Base-by-base conservation (phyloP, 1,140 invertebrate species). In the Drosophila quadrilineata region DNA sequence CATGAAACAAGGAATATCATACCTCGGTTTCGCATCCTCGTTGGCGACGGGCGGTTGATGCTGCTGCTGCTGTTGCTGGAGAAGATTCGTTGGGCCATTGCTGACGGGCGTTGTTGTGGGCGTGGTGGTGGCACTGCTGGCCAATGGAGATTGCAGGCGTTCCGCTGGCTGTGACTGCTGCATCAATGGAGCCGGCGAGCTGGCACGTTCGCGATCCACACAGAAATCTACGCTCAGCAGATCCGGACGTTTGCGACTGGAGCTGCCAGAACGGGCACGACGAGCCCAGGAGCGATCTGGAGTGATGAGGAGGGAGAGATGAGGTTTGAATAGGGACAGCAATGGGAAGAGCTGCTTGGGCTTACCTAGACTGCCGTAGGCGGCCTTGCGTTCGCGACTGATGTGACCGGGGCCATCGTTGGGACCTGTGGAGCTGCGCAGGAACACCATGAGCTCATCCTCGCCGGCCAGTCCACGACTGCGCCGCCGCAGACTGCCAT, bases 401-500 rank as follows among this genome's bases (percentile, higher is more conserved):
- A 91, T 91, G 85, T 92, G 93, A 40, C 95, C 62, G 12, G 31
- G 93, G 50, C 94, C 93, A 17, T 84, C 74, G 26, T 74, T 41
- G 0, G 77, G 77, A 1, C 95, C 95, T 2, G 94, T 94, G 0
- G 93, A 93, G 33, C 92, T 91, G 38, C 95, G 91, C 17, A 98
- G 90, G 84, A 96, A 98, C 79, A 97, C 96, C 93, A 98, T 94
- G 0, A 98, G 90, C 67, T 97, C 96, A 76, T 97, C 95, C 75
- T 96, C 96, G 75, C 96, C 95, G 9, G 94, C 95, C 0, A 95
- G 93, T 24, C 96, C 93, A 12, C 96, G 92, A 76, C 96, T 95
- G 59, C 96, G 91, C 29, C 96, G 91, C 10, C 96, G 91, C 6
- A 97, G 90, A 57, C 95, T 97, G 10, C 96, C 96, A 68, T 96